Base-by-base conservation (phyloP, 1,140 invertebrate genomes). In the Leptinotarsa defecta region DNA sequence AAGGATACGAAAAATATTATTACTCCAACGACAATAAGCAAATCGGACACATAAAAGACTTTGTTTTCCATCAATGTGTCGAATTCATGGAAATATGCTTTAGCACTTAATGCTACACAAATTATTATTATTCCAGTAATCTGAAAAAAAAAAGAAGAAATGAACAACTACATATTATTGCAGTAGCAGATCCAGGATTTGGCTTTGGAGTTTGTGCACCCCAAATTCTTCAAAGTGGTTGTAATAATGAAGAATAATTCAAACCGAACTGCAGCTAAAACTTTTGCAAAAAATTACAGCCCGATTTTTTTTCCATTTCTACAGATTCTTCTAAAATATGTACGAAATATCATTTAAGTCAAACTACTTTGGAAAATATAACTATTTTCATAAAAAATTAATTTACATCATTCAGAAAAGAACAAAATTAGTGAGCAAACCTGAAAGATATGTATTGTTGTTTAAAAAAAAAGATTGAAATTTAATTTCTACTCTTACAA, bases 1-100 rank as follows among this genome's bases (percentile, higher is more conserved):
- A 95, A 95, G 34, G 94, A 92, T 13, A 95, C 92, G 61, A 95
- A 87, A 82, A 95, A 94, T 78, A 95, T 92, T 67, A 94, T 89
- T 13, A 91, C 85, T 17, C 94, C 94, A 20, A 95, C 90, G 76
- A 94, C 89, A 80, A 95, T 94, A 78, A 96, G 89, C 34, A 96
- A 87, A 65, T 94, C 89, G 15, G 94, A 92, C 15, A 90, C 90
- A 0, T 92, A 91, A 77, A 91, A 92, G 81, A 94, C 91, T 72
- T 82, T 84, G 74, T 86, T 81, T 82, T 92, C 90, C 77, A 92
- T 86, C 82, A 93, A 90, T 73, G 90, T 89, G n/a, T 88, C 87
- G 83, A 93, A 94, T 74, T 90, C 88, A 49, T 88, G 86, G 83
- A 91, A 93, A 75, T 89, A 86, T 73, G 89, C 86, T 85, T 92